These are phyloP conservation scores for Ormyrus thymus DNA, from an alignment of 2,888 invertebrate species.

Conservation along the genomic window DNA sequence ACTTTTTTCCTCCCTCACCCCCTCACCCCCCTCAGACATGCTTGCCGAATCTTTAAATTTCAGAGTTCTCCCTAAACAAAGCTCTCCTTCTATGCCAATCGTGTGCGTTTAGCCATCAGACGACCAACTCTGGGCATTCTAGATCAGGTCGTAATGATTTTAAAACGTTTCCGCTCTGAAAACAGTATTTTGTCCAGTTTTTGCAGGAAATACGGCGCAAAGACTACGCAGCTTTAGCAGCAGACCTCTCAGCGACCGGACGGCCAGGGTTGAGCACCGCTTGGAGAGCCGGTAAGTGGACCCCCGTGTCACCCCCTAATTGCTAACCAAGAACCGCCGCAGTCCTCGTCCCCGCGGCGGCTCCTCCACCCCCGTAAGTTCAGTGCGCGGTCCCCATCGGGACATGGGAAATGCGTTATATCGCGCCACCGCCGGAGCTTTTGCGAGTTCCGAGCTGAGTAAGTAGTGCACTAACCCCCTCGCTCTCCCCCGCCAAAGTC, in stretches of 20 bases:
- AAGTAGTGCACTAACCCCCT: neutral
- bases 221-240: no score
- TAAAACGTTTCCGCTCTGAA: no score
- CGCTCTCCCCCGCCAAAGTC: neutral
- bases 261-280: conserved; percentile 35
- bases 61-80: neutral
- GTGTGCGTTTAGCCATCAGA: no score
- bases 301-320: conserved; percentile 68
- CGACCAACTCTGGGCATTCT: no score
- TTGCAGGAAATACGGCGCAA: no score
- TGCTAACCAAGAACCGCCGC: conserved; percentile 67
- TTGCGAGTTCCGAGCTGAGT: neutral
- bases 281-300: conserved; percentile 65
- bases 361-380: conserved; percentile 47
- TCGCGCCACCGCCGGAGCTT: conserved; percentile 38
- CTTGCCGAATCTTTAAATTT: conserved; percentile 20
- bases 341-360: conserved; percentile 55
- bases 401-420: conserved; percentile 66
- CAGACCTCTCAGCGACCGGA: neutral
- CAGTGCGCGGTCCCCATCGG: conserved; percentile 59
- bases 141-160: no score
- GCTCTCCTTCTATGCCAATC: no score
- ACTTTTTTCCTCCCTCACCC: conserved; percentile 19
- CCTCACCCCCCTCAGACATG: neutral
- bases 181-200: no score